Percentiles rank a stretch among this genome's conserved stretches.
Evolutionary conservation across 1,140 invertebrate genomes (phyloP).

Genomic region (Drosophila auraria): DNA sequence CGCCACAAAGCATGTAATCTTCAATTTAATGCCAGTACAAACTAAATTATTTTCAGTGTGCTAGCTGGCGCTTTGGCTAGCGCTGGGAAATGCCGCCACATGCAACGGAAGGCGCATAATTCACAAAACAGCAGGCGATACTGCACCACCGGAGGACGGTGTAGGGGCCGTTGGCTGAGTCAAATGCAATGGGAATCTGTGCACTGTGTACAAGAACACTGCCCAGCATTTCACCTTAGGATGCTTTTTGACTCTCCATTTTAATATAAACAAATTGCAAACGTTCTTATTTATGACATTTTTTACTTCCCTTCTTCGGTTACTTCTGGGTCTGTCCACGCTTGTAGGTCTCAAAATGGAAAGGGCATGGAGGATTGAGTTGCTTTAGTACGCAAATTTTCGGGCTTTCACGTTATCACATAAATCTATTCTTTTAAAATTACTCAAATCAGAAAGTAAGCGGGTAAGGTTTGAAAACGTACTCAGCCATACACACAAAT

Average conservation of each 20-base stretch:
- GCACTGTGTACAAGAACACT: constrained; percentile 41
- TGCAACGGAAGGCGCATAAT: constrained; percentile 83
- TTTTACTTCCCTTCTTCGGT: constrained; percentile 28
- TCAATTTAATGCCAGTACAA: neutral
- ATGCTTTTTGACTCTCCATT: constrained; percentile 73
- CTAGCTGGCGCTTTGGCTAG: constrained; percentile 21
- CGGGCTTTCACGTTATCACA: neutral
- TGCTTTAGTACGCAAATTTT: constrained; percentile 3
- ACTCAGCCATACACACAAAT: no score
- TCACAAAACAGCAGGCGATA: constrained; percentile 77
- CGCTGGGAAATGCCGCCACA: constrained; percentile 70
- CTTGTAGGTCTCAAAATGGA: neutral
- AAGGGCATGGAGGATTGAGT: neutral
- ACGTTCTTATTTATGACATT: constrained; percentile 77
- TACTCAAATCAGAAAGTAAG: neutral
- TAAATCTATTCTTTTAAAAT: constrained; percentile 9
- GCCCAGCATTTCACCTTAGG: constrained; percentile 48
- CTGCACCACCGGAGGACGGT: constrained; percentile 1
- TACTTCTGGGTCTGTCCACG: neutral
- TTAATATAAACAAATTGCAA: constrained; percentile 83
- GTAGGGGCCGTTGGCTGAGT: constrained; percentile 16
- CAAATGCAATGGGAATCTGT: constrained; percentile 64
- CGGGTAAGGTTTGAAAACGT: no score
- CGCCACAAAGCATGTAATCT: neutral
- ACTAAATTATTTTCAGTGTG: constrained; percentile 8